phyloP scores from a whole-genome alignment of 1,140 invertebrate genomes.

The Pseudomyrmex cubaensis region DNA sequence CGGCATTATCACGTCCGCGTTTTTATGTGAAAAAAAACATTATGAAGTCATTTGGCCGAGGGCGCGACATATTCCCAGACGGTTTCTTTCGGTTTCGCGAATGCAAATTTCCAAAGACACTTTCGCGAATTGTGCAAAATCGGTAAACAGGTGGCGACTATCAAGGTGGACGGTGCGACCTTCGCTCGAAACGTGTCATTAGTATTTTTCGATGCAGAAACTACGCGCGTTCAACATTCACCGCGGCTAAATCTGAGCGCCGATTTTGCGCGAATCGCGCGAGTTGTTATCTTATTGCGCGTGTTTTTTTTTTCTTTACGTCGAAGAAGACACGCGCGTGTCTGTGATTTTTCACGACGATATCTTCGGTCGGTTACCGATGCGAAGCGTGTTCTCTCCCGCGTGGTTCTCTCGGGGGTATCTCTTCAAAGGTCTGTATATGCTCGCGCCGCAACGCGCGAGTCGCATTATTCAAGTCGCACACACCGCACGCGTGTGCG shows the following conservation, averaged over 20 bases:
- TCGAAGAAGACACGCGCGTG: background rate
- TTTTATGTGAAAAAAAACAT: background rate
- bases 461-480: conserved; percentile 67
- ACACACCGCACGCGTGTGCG: conserved; percentile 55
- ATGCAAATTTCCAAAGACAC: background rate
- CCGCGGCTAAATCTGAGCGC: background rate
- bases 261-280: background rate
- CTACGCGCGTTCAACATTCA: conserved; percentile 21
- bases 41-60: background rate
- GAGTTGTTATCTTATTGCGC: background rate
- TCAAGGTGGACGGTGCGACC: background rate
- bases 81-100: too few relatives aligned
- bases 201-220: conserved; percentile 15
- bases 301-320: background rate
- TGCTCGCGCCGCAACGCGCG: conserved; percentile 49
- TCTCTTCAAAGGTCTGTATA: conserved; percentile 64
- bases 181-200: conserved; percentile 14
- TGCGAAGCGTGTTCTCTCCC: conserved; percentile 54
- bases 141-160: background rate
- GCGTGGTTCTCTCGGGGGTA: conserved; percentile 54
- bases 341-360: too few relatives aligned
- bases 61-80: background rate
- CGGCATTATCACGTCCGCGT: background rate
- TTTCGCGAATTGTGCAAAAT: background rate
- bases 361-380: too few relatives aligned